phyloP scores from a whole-genome alignment of 1,140 invertebrate species.

The Habropoda laboriosa region DNA sequence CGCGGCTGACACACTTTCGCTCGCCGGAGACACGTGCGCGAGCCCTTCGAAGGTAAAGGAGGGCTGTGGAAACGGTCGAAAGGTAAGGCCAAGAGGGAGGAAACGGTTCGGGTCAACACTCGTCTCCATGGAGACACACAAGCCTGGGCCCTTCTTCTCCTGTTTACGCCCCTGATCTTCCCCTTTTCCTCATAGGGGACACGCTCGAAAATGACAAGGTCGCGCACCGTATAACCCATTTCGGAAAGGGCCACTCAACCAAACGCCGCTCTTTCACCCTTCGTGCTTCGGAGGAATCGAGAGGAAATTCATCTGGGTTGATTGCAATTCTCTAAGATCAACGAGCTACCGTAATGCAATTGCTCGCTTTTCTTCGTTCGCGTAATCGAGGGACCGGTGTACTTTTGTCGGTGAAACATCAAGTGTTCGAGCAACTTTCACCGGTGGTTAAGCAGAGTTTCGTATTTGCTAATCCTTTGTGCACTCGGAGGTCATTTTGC shows the following conservation, averaged over 20 bases:
- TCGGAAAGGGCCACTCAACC: not conserved
- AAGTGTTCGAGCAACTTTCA: too few relatives aligned
- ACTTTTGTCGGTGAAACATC: too few relatives aligned
- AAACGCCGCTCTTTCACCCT: not conserved
- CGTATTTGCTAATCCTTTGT: too few relatives aligned
- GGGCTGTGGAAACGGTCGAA: constrained; percentile 29
- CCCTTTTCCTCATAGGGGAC: not conserved
- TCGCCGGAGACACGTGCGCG: constrained; percentile 60
- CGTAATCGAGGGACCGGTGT: too few relatives aligned
- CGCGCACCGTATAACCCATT: too few relatives aligned
- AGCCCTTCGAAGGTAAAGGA: constrained; percentile 60
- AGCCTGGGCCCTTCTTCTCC: constrained; percentile 1
- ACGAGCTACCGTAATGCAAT: too few relatives aligned
- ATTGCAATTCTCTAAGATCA: too few relatives aligned
- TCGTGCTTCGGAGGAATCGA: not conserved
- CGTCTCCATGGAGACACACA: constrained; percentile 72
- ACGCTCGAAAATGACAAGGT: constrained; percentile 4
- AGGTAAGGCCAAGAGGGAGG: constrained; percentile 23
- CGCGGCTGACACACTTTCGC: constrained; percentile 72
- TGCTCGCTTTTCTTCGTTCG: too few relatives aligned
- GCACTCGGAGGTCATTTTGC: too few relatives aligned
- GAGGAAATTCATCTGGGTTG: not conserved
- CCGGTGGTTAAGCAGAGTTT: too few relatives aligned
- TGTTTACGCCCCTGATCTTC: constrained; percentile 43
- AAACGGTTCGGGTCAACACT: constrained; percentile 73